Evolutionary conservation across 2,797 vertebrate species (phyloP), one percentile per base, ranked within the genome.

Genomic region (Lacerta agilis): DNA sequence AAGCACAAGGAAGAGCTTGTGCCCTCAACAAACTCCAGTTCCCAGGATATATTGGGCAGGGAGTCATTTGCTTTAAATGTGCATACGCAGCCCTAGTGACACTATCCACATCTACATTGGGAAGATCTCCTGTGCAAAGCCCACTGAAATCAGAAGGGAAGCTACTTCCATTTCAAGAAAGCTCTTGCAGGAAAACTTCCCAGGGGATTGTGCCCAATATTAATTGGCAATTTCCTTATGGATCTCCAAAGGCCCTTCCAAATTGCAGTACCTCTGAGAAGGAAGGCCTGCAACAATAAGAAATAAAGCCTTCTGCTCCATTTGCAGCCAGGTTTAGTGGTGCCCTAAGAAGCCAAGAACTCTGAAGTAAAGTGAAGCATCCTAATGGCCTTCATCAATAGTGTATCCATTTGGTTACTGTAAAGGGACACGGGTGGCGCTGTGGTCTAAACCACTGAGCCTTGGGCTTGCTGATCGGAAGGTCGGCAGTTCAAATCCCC

Each of bases 381-480:
- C 36, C 23, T 41, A 20, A 18, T 38, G 71, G 25, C 5, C 33
- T 33, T n/a, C n/a, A 43, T n/a, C 25, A 29, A 36, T 15, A 7
- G 67, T 15, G n/a, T 23, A 3, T 17, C 23, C 6, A 13, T 78
- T 58, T 10, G 15, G 18, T 66, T 61, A 5, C 36, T 15, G 4
- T n/a, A 25, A 49, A 49, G 45, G 45, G 45, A 49, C 11, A 10
- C 0, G 11, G 45, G 45, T 49, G 10, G 10, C 10, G 10, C 45
- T 49, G 45, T 49, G 45, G 2, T 11, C 45, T 49, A 49, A 49
- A 49, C 45, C 45, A 49, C 45, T 3, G 45, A 49, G 45, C 45
- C 45, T 49, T 0, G 45, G 10, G 13, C 49, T 55, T 55, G 49
- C 11, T 0, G 3, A 55, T 55, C 3, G 0, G 49, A 55, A 55